These are phyloP conservation scores for Numenius arquata DNA, from an alignment of 2,113 vertebrate genomes.

Conservation along the genomic window DNA sequence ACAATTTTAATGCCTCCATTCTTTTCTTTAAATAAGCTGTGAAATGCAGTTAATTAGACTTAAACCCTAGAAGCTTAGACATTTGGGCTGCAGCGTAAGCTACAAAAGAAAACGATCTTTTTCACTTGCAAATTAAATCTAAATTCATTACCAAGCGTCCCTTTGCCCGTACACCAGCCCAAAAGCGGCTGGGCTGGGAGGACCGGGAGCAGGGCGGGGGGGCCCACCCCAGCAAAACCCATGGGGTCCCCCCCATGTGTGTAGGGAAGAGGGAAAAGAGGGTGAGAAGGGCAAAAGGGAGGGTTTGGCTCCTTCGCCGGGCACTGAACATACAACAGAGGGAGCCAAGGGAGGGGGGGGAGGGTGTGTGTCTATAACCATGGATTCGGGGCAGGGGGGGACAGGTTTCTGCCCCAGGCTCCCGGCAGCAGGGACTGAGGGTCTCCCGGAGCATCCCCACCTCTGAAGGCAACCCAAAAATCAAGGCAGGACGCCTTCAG, in stretches of 20 bases:
- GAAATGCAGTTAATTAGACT: conserved; percentile 84
- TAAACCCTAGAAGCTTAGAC: conserved; percentile 79
- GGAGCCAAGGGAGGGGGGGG: neutral
- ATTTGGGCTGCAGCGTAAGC: conserved; percentile 78
- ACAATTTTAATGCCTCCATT: conserved; percentile 83
- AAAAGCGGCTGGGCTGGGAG: neutral
- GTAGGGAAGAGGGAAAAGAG: neutral
- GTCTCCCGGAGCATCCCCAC: neutral
- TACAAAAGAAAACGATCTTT: conserved; percentile 78
- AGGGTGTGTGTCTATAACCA: neutral
- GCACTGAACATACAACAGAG: neutral
- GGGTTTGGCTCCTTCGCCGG: neutral
- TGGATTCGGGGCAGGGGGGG: neutral
- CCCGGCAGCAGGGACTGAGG: accelerated
- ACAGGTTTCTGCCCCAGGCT: neutral
- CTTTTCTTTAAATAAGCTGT: conserved; percentile 84
- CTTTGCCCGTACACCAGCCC: neutral
- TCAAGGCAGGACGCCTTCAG: accelerated
- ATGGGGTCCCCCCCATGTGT: accelerated
- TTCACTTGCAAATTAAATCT: conserved; percentile 82
- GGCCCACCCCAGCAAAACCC: neutral
- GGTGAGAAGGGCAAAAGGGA: neutral
- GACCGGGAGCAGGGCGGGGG: neutral
- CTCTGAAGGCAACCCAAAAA: neutral
- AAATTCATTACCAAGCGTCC: conserved; percentile 71